Base-by-base conservation (phyloP, 37 sponge, comb jelly and placozoan species). In the Eunapius fragilis region DNA sequence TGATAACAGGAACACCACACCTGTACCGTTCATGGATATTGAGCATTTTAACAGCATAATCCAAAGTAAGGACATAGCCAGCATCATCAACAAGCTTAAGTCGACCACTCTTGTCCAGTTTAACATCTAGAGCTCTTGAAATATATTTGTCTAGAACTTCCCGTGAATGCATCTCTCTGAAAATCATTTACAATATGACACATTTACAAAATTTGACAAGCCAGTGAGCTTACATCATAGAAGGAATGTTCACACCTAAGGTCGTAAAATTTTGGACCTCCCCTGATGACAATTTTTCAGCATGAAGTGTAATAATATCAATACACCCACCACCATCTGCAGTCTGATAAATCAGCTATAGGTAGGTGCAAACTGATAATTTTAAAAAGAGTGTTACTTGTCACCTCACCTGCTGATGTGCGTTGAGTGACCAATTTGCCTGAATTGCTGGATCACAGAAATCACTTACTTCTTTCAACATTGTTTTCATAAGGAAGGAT, bases 1-100 rank as follows among this genome's bases (percentile, higher is more conserved):
- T 86, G 50, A 90, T 71, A 12, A 90, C 91, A 37, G 91, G 91
- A 79, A 86, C 75, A 0, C 92, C 83, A 82, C 92, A 87, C 79
- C 70, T 37, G 17, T 82, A 24, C 2, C 92, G 34, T 70, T 91
- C 92, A 70, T 91, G 84, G 25, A 91, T 86, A 23, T 76, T 68
- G 6, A 91, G 83, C 92, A 91, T 91, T 77, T 86, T 86, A 2
- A 84, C 30, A 69, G 78, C 28, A 72, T 83, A 89, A 67, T 89
- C 89, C 74, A 79, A 31, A 6, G 89, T 89, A 9, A 89, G 37
- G 31, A 89, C 89, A 78, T 89, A 89, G 23, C 77, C 5, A 11
- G 35, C n/a, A 0, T 78, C 74, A 37, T 89, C 85, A 25, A 89
- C 77, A 6, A 6, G 41, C 41, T 41, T 41, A 3, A 41, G 41